phyloP scores from a whole-genome alignment of 2,888 invertebrate species.

The Drosophila acutilabella region DNA sequence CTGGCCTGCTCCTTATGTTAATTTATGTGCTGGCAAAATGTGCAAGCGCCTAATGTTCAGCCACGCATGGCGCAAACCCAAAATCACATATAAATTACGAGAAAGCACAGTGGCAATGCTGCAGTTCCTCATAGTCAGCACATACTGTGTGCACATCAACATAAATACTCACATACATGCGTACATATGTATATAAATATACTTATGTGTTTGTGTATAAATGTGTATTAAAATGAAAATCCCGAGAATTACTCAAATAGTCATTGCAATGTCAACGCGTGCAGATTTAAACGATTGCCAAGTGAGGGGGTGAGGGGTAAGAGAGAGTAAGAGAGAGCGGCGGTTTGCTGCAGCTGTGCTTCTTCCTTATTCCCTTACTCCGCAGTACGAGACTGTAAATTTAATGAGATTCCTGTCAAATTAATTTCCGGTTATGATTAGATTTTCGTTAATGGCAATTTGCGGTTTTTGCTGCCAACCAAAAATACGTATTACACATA shows the following conservation, averaged over 20 bases:
- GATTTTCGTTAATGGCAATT: slow-evolving; percentile 85
- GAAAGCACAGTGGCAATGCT: slow-evolving; percentile 34
- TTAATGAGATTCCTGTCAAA: slow-evolving; percentile 86
- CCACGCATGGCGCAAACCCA: slow-evolving; percentile 73
- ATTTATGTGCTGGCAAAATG: slow-evolving; percentile 80
- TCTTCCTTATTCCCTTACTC: not conserved
- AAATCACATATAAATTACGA: slow-evolving; percentile 75
- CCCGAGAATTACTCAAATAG: slow-evolving; percentile 76
- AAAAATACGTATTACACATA: slow-evolving; percentile 52
- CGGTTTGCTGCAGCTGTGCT: slow-evolving; percentile 3
- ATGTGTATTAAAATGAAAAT: slow-evolving; percentile 80
- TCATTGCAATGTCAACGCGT: slow-evolving; percentile 73
- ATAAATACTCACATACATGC: not conserved
- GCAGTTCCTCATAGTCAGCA: slow-evolving; percentile 69
- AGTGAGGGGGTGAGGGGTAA: not conserved
- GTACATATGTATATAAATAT: not conserved
- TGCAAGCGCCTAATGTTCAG: slow-evolving; percentile 77
- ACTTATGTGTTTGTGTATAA: slow-evolving; percentile 48
- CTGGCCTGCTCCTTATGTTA: slow-evolving; percentile 68
- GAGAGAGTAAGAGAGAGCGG: not conserved
- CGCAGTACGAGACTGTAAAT: slow-evolving; percentile 80
- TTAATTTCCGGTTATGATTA: slow-evolving; percentile 86
- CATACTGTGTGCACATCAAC: slow-evolving; percentile 10
- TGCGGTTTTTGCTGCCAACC: slow-evolving; percentile 81
- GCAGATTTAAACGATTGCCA: slow-evolving; percentile 71